phyloP scores from a whole-genome alignment of 2,888 invertebrate genomes.

The Drosophila melanosoma region DNA sequence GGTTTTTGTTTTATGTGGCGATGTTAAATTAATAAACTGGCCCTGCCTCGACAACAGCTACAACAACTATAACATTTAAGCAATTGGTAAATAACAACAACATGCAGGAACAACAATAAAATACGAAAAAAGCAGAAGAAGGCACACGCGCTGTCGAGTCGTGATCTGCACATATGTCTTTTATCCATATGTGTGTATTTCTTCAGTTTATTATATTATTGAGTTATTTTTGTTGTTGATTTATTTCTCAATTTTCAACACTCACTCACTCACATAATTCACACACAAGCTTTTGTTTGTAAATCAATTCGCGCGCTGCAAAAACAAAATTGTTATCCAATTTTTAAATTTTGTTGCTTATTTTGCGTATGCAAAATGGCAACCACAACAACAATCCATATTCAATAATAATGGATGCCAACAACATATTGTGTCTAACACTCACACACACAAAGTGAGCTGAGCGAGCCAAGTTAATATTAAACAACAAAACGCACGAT shows the following conservation, averaged over 20 bases:
- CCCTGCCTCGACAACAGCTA: conserved; percentile 56
- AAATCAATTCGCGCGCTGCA: conserved; percentile 65
- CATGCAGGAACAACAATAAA: conserved; percentile 27
- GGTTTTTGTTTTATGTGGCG: conserved; percentile 48
- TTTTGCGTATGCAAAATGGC: conserved; percentile 53
- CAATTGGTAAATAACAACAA: conserved; percentile 34
- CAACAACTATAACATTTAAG: conserved; percentile 33
- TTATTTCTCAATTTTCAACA: conserved; percentile 41
- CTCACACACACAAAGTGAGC: conserved; percentile 24
- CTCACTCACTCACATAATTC: conserved; percentile 28
- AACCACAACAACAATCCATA: conserved; percentile 42
- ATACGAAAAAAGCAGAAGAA: neutral
- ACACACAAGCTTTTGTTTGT: conserved; percentile 59
- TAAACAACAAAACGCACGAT: conserved; percentile 67
- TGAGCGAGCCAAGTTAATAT: conserved; percentile 48
- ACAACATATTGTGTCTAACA: conserved; percentile 41
- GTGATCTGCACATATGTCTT: conserved; percentile 49
- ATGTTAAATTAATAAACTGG: conserved; percentile 78
- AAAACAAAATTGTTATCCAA: conserved; percentile 53
- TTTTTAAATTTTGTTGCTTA: conserved; percentile 54
- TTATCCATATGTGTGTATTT: conserved; percentile 22
- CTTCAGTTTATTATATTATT: conserved; percentile 48
- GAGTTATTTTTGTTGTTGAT: conserved; percentile 31
- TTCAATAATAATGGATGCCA: conserved; percentile 40
- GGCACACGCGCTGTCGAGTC: conserved; percentile 31